Conservation (phyloP, 2,797 vertebrate genomes). For the Prionace glauca region DNA sequence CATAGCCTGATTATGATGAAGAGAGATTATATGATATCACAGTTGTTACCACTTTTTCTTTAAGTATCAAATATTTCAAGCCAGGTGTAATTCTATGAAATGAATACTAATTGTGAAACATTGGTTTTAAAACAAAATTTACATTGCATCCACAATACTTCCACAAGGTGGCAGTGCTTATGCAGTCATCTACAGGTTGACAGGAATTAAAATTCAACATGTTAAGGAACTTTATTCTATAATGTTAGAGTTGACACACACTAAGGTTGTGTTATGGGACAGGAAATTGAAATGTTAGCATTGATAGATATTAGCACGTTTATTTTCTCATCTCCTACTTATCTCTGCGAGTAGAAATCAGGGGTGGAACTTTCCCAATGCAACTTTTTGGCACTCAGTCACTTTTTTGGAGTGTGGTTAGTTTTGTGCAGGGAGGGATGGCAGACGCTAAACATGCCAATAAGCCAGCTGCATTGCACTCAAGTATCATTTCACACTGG, state of each 20-base stretch:
- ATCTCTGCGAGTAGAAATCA: background rate
- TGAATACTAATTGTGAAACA: background rate
- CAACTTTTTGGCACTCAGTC: too few relatives aligned
- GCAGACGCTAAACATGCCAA: too few relatives aligned
- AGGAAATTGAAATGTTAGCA: background rate
- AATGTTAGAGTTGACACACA: background rate
- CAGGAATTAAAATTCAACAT: background rate
- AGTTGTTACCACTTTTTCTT: background rate
- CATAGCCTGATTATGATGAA: background rate
- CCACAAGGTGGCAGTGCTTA: background rate
- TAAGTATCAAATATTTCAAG: background rate
- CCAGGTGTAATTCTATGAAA: background rate
- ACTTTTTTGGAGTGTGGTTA: too few relatives aligned
- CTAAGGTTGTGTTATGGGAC: background rate
- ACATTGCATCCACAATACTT: background rate
- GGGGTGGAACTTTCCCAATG: too few relatives aligned
- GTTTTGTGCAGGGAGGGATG: too few relatives aligned
- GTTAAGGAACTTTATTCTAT: background rate
- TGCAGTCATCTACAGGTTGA: background rate
- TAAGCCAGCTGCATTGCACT: too few relatives aligned
- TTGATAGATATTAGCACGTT: background rate
- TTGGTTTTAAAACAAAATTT: background rate
- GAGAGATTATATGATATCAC: background rate
- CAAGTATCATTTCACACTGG: too few relatives aligned
- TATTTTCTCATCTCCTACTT: background rate